Percentiles rank a stretch among this genome's conserved stretches.
These are phyloP conservation scores for Caiman crocodilus DNA, from an alignment of 2,797 vertebrate species.

Conservation along the genomic window DNA sequence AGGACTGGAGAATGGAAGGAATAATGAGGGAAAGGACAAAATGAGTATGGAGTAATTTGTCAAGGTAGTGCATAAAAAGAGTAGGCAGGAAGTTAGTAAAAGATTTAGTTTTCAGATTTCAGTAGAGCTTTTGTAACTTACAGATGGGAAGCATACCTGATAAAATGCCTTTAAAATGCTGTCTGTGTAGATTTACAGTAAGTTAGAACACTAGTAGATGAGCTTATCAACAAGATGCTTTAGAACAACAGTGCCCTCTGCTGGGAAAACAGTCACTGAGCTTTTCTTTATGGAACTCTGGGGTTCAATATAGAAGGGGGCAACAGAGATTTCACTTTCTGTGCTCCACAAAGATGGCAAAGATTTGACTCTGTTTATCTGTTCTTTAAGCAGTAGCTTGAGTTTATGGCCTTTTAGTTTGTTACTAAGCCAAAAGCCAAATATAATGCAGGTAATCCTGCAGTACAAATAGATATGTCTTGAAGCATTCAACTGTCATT, in stretches of 20 bases:
- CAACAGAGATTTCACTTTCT: neutral
- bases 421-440: neutral
- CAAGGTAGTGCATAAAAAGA: neutral
- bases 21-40: neutral
- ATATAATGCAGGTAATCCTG: neutral
- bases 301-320: neutral
- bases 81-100: neutral
- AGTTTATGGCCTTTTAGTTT: neutral
- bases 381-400: neutral
- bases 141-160: neutral
- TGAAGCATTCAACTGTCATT: neutral
- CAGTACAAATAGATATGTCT: neutral
- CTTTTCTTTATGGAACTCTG: neutral
- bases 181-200: neutral
- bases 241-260: neutral
- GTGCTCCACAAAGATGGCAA: fast-evolving
- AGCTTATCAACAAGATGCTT: neutral
- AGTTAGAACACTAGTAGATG: neutral
- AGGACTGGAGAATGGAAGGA: neutral
- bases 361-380: neutral
- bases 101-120: neutral
- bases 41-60: too few species aligned
- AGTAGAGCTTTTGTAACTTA: neutral
- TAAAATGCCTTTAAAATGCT: neutral
- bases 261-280: neutral